These are phyloP conservation scores for Amphiprion percula DNA, from an alignment of 2,113 vertebrate genomes.

Conservation along the genomic window DNA sequence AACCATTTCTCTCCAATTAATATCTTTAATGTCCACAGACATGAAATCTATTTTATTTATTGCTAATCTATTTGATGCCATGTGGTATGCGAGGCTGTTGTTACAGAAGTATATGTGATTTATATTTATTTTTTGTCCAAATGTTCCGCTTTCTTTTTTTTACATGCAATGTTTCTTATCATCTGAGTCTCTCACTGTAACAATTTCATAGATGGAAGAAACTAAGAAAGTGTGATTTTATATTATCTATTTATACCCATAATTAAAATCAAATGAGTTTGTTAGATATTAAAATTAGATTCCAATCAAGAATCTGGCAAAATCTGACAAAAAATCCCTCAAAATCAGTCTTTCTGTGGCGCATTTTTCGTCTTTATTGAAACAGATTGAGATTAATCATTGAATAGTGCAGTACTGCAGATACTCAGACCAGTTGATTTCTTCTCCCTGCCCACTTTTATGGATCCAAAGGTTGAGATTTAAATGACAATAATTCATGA, in stretches of 20 bases:
- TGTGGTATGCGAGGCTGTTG: conserved; percentile 43
- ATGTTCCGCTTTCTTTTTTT: conserved; percentile 39
- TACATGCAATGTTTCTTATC: conserved; percentile 49
- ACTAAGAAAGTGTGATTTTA: neutral
- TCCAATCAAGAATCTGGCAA: neutral
- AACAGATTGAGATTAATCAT: conserved; percentile 11
- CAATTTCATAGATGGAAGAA: conserved; percentile 28
- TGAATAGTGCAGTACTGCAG: conserved; percentile 4
- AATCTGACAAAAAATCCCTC: neutral
- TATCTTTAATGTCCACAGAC: conserved; percentile 79
- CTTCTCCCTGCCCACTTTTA: neutral
- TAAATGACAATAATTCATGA: neutral
- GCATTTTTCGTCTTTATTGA: neutral
- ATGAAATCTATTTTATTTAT: conserved; percentile 80
- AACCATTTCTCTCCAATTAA: conserved; percentile 38
- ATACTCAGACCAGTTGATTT: conserved; percentile 4
- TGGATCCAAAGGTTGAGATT: conserved; percentile 2
- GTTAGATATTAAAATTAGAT: conserved; percentile 2
- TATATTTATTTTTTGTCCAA: conserved; percentile 38
- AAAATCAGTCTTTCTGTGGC: neutral
- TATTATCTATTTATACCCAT: conserved; percentile 15
- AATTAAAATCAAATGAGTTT: neutral
- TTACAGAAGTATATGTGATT: conserved; percentile 18
- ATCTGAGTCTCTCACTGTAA: conserved; percentile 50
- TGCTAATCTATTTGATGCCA: conserved; percentile 29